phyloP scores from a whole-genome alignment of 2,113 vertebrate species.

The Ursus arctos region DNA sequence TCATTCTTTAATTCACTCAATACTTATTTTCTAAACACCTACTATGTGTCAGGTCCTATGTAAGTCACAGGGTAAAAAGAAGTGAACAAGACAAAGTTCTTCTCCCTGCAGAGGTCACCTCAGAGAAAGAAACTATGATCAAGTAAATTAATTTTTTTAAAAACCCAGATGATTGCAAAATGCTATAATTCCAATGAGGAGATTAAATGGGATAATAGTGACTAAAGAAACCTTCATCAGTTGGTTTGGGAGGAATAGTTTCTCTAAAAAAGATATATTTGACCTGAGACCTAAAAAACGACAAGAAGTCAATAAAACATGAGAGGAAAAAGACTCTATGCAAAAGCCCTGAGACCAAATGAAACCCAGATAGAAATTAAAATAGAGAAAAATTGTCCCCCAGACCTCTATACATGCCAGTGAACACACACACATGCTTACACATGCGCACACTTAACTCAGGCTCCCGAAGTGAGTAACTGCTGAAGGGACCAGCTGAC shows the following conservation, averaged over 20 bases:
- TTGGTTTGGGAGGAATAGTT: neutral
- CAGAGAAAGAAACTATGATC: neutral
- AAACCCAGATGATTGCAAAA: neutral
- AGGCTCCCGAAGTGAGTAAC: slow-evolving; percentile 82
- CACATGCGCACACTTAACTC: slow-evolving; percentile 66
- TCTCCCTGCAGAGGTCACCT: neutral
- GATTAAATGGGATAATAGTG: neutral
- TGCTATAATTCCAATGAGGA: neutral
- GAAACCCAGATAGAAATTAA: slow-evolving; percentile 28
- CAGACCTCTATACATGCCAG: neutral
- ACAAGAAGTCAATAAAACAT: neutral
- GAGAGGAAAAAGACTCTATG: neutral
- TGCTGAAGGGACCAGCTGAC: slow-evolving; percentile 82
- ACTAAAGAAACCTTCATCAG: neutral
- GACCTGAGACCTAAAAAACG: neutral
- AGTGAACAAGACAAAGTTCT: neutral
- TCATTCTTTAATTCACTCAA: neutral
- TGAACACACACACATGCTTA: neutral
- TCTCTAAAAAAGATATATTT: neutral
- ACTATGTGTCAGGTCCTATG: neutral
- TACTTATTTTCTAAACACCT: neutral
- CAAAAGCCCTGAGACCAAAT: neutral
- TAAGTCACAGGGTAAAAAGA: neutral
- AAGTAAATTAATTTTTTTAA: neutral
- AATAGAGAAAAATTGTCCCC: neutral